phyloP scores from a whole-genome alignment of 2,888 invertebrate genomes.

The Eilema caniola region DNA sequence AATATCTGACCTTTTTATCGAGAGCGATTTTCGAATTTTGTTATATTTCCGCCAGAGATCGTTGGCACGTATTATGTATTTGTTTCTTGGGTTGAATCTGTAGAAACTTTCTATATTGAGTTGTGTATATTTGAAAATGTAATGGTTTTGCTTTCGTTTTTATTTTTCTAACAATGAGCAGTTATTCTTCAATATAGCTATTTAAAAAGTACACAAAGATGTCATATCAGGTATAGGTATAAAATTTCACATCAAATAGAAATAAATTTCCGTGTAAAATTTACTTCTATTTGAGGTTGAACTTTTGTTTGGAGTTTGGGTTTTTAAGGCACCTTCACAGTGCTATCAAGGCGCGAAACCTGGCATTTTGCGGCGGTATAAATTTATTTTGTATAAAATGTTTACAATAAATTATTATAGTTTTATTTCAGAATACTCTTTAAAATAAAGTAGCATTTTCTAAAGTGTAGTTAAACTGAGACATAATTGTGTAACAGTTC shows the following conservation, averaged over 20 bases:
- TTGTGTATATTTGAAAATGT: constrained; percentile 16
- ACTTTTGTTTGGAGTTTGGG: no score
- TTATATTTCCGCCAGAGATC: constrained; percentile 43
- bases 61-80: constrained; percentile 49
- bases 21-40: constrained; percentile 38
- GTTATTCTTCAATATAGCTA: background rate
- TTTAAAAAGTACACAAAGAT: background rate
- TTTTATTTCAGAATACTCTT: no score
- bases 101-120: constrained; percentile 5
- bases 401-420: no score
- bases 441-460: no score
- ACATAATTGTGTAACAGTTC: constrained; percentile 20
- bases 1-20: constrained; percentile 46
- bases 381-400: no score
- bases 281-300: no score
- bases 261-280: background rate
- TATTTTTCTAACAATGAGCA: background rate
- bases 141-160: constrained; percentile 13
- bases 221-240: background rate
- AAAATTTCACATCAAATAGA: no score
- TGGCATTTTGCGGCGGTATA: no score
- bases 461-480: no score
- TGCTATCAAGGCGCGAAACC: no score
- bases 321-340: no score
- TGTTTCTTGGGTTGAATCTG: constrained; percentile 41